Base-by-base conservation (phyloP, 2,888 invertebrate species). In the Chirona hameri region DNA sequence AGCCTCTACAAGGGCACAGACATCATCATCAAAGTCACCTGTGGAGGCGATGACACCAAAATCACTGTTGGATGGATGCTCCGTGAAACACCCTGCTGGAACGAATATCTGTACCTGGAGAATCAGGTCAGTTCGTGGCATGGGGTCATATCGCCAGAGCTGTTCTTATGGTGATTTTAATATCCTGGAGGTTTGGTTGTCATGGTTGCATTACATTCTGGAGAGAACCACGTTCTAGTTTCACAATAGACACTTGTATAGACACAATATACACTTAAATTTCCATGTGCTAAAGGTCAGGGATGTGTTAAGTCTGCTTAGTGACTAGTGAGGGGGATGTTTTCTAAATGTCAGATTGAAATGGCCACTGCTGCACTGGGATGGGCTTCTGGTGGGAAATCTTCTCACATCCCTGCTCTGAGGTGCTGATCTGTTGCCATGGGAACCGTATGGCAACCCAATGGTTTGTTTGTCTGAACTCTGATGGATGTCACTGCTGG, bases 1-100 rank as follows among this genome's bases (percentile, higher is more conserved):
- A 94, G 89, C 91, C 88, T 95, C 86, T 93, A 92, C 88, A 92
- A 92, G 87, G 91, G 91, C 84, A 92, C 94, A 1, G 91, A 92
- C 88, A 90, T 95, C 83, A 92, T 90, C 87, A 90, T 94, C 82
- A 90, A 90, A 29, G 83, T 81, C 24, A 65, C 52, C 9, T 46
- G 52, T 21, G 83, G 76, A 81, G 65, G 81, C 60, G 39, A 81
- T 79, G 24, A 82, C 82, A 76, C 60, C 52, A 52, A 88, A 84
- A 87, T 92, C 24, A 87, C 86, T 4, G 89, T 92, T 27, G 88
- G 87, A 82, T 91, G 92, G 89, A 88, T 89, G 52, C 87, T 92
- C 55, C 87, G 90, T 31, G 90, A 91, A 86, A 90, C 91, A 15
- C 88, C 89, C 65, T 93, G 92, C 87, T 90, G 91, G 89, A 89